Conservation (phyloP, 1,140 invertebrate genomes). For the Calosoma granatense region DNA sequence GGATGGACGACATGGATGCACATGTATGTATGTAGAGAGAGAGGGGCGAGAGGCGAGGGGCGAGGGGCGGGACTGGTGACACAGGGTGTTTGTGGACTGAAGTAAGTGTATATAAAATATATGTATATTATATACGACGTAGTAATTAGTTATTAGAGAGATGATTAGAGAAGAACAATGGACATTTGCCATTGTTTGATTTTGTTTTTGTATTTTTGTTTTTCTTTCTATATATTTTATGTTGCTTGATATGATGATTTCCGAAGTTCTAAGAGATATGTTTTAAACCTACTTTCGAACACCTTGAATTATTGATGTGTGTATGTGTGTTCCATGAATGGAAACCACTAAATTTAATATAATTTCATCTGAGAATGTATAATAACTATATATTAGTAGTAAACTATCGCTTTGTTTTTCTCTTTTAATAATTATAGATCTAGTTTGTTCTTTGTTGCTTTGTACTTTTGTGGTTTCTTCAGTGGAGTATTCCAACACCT, state of each 20-base stretch:
- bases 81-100: too few relatives aligned
- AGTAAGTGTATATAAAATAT: background rate
- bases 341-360: background rate
- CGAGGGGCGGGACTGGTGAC: too few relatives aligned
- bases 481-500: constrained; percentile 1
- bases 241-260: constrained; percentile 8
- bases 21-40: background rate
- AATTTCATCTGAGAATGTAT: background rate
- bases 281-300: background rate
- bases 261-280: constrained; percentile 3
- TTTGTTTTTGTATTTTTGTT: background rate
- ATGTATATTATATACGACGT: too few relatives aligned
- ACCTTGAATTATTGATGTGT: background rate
- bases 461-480: constrained; percentile 4
- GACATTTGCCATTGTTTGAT: background rate
- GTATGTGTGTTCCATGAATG: background rate
- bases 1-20: constrained; percentile 4
- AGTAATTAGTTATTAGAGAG: too few relatives aligned
- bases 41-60: too few relatives aligned
- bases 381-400: background rate
- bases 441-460: constrained; percentile 1
- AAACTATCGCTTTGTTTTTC: background rate
- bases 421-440: background rate
- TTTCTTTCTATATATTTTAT: too few relatives aligned
- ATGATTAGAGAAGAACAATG: too few relatives aligned